Evolutionary conservation across 2,888 invertebrate genomes (phyloP).

Genomic region (Parnassius smintheus): DNA sequence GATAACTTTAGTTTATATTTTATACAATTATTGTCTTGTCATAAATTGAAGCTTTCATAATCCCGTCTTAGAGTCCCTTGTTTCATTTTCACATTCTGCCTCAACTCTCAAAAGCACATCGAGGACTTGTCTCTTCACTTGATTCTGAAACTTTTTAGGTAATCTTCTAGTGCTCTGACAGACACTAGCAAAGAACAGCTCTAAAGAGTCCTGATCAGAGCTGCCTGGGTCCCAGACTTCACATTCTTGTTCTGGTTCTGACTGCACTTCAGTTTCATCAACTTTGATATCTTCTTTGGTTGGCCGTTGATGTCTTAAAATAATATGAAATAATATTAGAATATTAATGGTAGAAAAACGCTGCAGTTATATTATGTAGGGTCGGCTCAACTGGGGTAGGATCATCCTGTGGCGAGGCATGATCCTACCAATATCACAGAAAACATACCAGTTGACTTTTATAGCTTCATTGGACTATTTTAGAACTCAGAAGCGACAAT

Average conservation of each 20-base stretch:
- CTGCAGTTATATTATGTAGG: too few relatives aligned
- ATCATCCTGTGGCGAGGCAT: too few relatives aligned
- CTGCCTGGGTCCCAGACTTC: conserved; percentile 49
- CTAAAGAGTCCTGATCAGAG: conserved; percentile 55
- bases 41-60: neutral
- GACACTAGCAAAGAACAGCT: conserved; percentile 72
- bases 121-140: conserved; percentile 60
- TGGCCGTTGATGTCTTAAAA: conserved; percentile 44
- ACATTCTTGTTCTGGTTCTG: conserved; percentile 47
- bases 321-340: neutral
- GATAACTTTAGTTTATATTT: neutral
- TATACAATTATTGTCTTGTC: neutral
- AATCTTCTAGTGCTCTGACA: conserved; percentile 67
- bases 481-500: too few relatives aligned
- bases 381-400: too few relatives aligned
- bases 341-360: too few relatives aligned
- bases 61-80: neutral
- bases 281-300: conserved; percentile 49
- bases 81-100: conserved; percentile 54
- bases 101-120: conserved; percentile 62
- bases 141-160: conserved; percentile 51
- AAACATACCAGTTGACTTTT: too few relatives aligned
- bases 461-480: too few relatives aligned
- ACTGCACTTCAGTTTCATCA: conserved; percentile 50
- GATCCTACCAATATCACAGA: too few relatives aligned